Percentiles rank a stretch among this genome's conserved stretches.
Conservation (phyloP, 2,888 invertebrate genomes). For the Anoncus sp. region DNA sequence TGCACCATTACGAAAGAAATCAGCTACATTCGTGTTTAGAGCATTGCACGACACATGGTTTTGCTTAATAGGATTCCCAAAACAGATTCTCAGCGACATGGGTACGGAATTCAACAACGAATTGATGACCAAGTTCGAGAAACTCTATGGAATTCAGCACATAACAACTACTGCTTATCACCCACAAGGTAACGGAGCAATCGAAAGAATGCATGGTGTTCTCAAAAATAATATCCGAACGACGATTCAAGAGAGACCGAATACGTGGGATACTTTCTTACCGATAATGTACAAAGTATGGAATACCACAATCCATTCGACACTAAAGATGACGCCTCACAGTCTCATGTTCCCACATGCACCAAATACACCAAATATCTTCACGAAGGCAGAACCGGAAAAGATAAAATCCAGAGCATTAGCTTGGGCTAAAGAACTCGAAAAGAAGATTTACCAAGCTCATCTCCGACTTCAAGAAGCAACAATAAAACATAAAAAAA, state of each 20-base stretch:
- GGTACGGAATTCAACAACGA: slow-evolving; percentile 37
- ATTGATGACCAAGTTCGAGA: slow-evolving; percentile 18
- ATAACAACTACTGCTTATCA: too few relatives aligned
- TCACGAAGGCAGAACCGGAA: slow-evolving; percentile 27
- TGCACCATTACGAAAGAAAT: slow-evolving; percentile 12
- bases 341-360: slow-evolving; percentile 32
- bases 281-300: slow-evolving; percentile 38
- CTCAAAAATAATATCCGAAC: slow-evolving; percentile 37
- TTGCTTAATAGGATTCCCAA: slow-evolving; percentile 25
- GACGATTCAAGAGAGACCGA: slow-evolving; percentile 10
- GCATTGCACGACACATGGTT: slow-evolving; percentile 36
- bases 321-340: slow-evolving; percentile 23
- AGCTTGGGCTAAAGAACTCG: too few relatives aligned
- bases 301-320: slow-evolving; percentile 34
- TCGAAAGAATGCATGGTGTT: slow-evolving; percentile 34
- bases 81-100: slow-evolving; percentile 25
- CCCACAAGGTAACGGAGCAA: slow-evolving; percentile 22
- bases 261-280: slow-evolving; percentile 32
- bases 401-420: slow-evolving; percentile 18
- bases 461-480: slow-evolving; percentile 30
- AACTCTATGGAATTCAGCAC: slow-evolving; percentile 24
- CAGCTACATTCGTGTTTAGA: slow-evolving; percentile 13
- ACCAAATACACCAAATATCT: slow-evolving; percentile 27
- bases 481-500: slow-evolving; percentile 18
- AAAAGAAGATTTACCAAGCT: slow-evolving; percentile 21